Percentiles rank a stretch among this genome's conserved stretches.
Evolutionary conservation across 2,113 vertebrate genomes (phyloP).

Genomic region (Perca fluviatilis): DNA sequence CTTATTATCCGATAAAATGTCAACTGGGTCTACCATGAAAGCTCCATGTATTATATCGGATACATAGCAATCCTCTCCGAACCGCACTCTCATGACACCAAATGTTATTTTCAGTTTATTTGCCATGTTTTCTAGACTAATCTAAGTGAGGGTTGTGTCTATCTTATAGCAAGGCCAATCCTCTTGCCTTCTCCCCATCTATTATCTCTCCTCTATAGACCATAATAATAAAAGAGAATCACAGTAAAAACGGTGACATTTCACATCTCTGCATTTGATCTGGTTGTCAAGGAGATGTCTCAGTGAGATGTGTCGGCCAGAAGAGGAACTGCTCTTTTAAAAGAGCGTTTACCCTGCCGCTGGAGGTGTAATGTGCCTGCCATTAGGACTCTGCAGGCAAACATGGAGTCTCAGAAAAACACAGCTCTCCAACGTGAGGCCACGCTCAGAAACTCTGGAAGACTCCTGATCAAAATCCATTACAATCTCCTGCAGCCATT

Average conservation of each 20-base stretch:
- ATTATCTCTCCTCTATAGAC: slow-evolving; percentile 61
- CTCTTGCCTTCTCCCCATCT: slow-evolving; percentile 37
- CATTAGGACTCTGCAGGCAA: slow-evolving; percentile 72
- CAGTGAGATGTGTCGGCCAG: slow-evolving; percentile 67
- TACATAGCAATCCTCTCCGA: not conserved
- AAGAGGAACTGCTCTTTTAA: slow-evolving; percentile 70
- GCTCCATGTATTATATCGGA: not conserved
- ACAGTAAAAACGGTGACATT: slow-evolving; percentile 80
- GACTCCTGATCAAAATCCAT: slow-evolving; percentile 58
- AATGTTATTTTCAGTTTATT: slow-evolving; percentile 26
- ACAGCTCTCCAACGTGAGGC: slow-evolving; percentile 17
- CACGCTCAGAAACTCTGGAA: slow-evolving; percentile 10
- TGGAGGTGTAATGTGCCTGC: slow-evolving; percentile 68
- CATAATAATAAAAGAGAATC: slow-evolving; percentile 72
- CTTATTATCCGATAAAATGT: slow-evolving; percentile 55
- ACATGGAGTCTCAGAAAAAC: slow-evolving; percentile 48
- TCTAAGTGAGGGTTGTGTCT: slow-evolving; percentile 7
- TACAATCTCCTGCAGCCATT: slow-evolving; percentile 21
- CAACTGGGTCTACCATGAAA: slow-evolving; percentile 22
- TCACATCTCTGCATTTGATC: slow-evolving; percentile 74
- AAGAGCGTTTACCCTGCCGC: slow-evolving; percentile 66
- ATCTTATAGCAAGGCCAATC: slow-evolving; percentile 39
- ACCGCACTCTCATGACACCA: not conserved
- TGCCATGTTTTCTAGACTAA: slow-evolving; percentile 32
- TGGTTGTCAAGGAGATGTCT: slow-evolving; percentile 80